phyloP scores from a whole-genome alignment of 2,113 vertebrate genomes.

The Syngnathoides biaculeatus region DNA sequence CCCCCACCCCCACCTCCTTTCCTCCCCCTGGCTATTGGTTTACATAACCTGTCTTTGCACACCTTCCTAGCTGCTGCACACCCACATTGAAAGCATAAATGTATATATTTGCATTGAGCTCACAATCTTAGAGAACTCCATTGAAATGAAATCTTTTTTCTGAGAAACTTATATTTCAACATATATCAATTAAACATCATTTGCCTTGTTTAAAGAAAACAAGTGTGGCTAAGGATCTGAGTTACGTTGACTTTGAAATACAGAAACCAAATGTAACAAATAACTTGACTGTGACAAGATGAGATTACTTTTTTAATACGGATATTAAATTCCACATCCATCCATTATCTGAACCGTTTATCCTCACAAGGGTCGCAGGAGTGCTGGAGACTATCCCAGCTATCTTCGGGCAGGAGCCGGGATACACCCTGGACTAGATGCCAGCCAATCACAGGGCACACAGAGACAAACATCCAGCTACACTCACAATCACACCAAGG shows the following conservation, averaged over 20 bases:
- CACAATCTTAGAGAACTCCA: background rate
- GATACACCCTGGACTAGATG: too few species aligned
- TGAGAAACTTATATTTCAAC: background rate
- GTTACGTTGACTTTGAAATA: background rate
- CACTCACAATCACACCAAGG: too few species aligned
- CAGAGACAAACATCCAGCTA: too few species aligned
- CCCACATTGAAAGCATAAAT: constrained; percentile 2
- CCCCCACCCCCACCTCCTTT: constrained; percentile 4
- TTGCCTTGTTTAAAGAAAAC: background rate
- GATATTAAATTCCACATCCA: too few species aligned
- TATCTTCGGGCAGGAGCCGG: too few species aligned
- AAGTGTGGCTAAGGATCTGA: background rate
- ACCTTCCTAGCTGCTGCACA: constrained; percentile 1
- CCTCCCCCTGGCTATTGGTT: constrained; percentile 44
- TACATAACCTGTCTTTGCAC: constrained; percentile 10
- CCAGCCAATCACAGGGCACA: too few species aligned
- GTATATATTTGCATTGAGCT: constrained; percentile 8
- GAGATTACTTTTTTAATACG: background rate
- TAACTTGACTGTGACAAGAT: background rate
- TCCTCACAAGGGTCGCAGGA: too few species aligned
- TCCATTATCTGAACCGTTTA: too few species aligned
- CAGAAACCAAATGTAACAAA: background rate
- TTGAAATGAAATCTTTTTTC: background rate
- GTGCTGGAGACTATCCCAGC: too few species aligned
- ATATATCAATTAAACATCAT: background rate